Evolutionary conservation across 2,113 vertebrate genomes (phyloP), one percentile per base, ranked within the genome.

Genomic region (Brienomyrus longianalis): DNA sequence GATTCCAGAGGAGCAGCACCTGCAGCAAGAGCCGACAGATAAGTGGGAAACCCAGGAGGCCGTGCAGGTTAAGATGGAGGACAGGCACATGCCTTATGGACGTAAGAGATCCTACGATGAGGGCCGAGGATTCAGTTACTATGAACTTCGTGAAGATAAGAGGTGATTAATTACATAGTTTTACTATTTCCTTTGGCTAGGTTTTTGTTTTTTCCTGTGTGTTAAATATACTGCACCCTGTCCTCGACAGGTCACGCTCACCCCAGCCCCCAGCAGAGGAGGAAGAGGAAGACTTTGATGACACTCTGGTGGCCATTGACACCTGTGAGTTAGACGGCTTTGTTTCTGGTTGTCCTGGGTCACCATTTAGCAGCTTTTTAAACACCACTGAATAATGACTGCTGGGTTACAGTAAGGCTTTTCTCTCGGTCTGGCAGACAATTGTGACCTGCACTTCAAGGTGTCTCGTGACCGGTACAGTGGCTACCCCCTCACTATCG

Each of bases 401-500:
- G 17, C 35, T 47, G 45, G 35, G 21, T 84, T 47, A 84, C 5
- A 48, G 45, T 84, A 84, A 48, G 80, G 9, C 21, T 84, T 31
- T 27, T 50, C 43, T 59, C 39, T 80, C 31, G 2, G 50, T 89
- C 35, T 52, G 84, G 91, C 92, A 97, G 96, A 97, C 93, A 97
- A 97, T 90, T 96, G 96, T 21, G 96, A 97, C 85, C 95, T 97
- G 90, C 97, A 97, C 92, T 97, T 97, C 91, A 97, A 97, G 88
- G 96, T 97, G 6, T 95, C 96, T 87, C 95, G 96, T 86, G 96
- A 97, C 89, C 93, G 97, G 1, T 96, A 94, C 92, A 96, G 95
- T 59, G 97, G 96, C 5, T 97, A 96, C 92, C 96, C 97, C 0
- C 94, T 97, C 56, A 97, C 97, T 13, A 97, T 96, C 0, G 96